A percentile compares a stretch with the other conserved stretches of the same genome.
These are phyloP conservation scores for Gallinago media DNA, from an alignment of 2,113 vertebrate species.

Conservation along the genomic window DNA sequence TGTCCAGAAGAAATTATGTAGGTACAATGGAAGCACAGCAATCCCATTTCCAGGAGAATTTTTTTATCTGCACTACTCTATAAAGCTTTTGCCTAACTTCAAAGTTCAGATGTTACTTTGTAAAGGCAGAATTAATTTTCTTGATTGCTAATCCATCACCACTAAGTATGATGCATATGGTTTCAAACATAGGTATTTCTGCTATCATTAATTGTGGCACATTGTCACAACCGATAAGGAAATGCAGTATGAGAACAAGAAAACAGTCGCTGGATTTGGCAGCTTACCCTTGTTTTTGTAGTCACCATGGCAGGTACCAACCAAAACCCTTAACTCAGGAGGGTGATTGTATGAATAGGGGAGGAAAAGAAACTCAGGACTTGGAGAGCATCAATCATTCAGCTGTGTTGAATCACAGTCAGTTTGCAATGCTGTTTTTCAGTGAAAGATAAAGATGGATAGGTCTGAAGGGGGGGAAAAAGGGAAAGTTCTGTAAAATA, in stretches of 20 bases:
- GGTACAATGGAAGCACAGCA: not conserved
- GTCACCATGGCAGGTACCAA: constrained; percentile 53
- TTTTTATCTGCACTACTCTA: constrained; percentile 40
- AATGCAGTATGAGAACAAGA: constrained; percentile 71
- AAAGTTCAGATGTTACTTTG: constrained; percentile 79
- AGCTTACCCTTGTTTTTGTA: constrained; percentile 67
- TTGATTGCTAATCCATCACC: constrained; percentile 83
- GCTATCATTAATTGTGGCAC: constrained; percentile 83
- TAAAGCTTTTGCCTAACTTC: constrained; percentile 67
- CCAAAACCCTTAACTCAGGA: constrained; percentile 23
- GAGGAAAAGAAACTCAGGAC: not conserved
- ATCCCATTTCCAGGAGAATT: constrained; percentile 60
- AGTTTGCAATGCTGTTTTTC: constrained; percentile 68
- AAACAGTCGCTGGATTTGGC: constrained; percentile 65
- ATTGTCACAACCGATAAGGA: constrained; percentile 81
- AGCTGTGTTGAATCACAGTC: constrained; percentile 49
- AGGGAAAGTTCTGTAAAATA: constrained; percentile 50
- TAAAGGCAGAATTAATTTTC: constrained; percentile 82
- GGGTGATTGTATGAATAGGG: constrained; percentile 18
- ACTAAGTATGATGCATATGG: constrained; percentile 81
- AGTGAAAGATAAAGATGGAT: constrained; percentile 72
- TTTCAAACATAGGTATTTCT: constrained; percentile 78
- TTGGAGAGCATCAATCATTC: constrained; percentile 68
- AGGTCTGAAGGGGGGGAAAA: not conserved
- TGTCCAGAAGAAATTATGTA: constrained; percentile 26